phyloP scores from a whole-genome alignment of 2,113 vertebrate genomes.

The Aptenodytes patagonicus region DNA sequence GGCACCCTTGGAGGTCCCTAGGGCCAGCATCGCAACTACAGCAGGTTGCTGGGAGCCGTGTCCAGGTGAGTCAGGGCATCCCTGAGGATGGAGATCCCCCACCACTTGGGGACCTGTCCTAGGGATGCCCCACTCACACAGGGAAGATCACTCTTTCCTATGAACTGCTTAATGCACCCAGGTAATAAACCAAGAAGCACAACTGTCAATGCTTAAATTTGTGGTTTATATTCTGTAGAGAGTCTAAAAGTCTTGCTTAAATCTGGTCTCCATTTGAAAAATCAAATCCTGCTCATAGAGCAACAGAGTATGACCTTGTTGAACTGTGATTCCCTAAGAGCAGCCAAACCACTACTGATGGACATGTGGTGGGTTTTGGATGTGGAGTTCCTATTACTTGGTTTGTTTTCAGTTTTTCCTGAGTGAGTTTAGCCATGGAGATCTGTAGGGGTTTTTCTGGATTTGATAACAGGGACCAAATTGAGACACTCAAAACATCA shows the following conservation, averaged over 20 bases:
- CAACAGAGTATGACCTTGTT: background rate
- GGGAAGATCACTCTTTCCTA: background rate
- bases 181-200: background rate
- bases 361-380: background rate
- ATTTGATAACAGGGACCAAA: background rate
- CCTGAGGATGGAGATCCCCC: background rate
- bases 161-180: background rate
- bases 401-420: background rate
- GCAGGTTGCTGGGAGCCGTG: background rate
- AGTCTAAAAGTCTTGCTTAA: background rate
- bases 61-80: background rate
- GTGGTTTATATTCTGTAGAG: background rate
- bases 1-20: background rate
- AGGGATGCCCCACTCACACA: background rate
- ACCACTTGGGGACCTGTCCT: background rate
- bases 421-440: background rate
- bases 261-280: background rate
- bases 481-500: background rate
- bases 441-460: background rate
- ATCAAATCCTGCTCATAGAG: fast-evolving
- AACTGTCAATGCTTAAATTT: background rate
- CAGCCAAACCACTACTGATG: background rate
- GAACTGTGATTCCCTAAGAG: background rate
- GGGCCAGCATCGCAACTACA: background rate
- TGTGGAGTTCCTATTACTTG: background rate